Percentiles rank a stretch among this genome's conserved stretches.
phyloP scores from a whole-genome alignment of 2,888 invertebrate species.

The Pollenia griseotomentosa region DNA sequence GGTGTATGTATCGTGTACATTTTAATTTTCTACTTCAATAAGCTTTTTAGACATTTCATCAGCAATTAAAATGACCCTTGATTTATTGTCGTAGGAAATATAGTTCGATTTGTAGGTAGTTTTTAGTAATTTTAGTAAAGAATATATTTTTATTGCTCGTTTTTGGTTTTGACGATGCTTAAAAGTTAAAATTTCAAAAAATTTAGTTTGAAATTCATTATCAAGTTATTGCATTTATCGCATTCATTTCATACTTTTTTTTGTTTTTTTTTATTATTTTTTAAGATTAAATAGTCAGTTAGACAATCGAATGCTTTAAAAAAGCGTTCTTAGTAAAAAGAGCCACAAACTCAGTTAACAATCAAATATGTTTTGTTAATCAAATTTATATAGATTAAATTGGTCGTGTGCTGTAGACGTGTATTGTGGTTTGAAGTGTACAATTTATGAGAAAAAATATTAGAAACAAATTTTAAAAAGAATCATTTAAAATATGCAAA shows the following conservation, averaged over 20 bases:
- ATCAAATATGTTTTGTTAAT: not conserved
- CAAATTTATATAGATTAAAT: not conserved
- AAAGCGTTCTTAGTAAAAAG: not conserved
- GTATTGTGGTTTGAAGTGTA: not conserved
- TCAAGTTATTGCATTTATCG: no score
- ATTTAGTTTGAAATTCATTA: no score
- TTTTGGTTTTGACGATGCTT: no score
- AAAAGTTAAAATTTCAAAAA: no score
- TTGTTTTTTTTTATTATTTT: constrained; percentile 10
- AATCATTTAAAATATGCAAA: not conserved
- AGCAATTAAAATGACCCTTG: no score
- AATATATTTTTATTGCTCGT: no score
- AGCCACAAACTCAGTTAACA: not conserved
- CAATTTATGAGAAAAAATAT: not conserved
- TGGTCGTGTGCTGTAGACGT: constrained; percentile 19
- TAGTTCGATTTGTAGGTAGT: no score
- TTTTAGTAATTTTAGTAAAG: no score
- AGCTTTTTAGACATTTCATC: no score
- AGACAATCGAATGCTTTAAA: not conserved
- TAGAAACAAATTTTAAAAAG: not conserved
- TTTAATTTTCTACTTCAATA: no score
- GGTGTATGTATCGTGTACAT: no score
- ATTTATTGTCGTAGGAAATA: no score
- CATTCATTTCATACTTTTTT: constrained; percentile 8
- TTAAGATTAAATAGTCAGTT: constrained; percentile 20